Base-by-base conservation (phyloP, 2,888 invertebrate genomes). In the Hyposoter didymator region DNA sequence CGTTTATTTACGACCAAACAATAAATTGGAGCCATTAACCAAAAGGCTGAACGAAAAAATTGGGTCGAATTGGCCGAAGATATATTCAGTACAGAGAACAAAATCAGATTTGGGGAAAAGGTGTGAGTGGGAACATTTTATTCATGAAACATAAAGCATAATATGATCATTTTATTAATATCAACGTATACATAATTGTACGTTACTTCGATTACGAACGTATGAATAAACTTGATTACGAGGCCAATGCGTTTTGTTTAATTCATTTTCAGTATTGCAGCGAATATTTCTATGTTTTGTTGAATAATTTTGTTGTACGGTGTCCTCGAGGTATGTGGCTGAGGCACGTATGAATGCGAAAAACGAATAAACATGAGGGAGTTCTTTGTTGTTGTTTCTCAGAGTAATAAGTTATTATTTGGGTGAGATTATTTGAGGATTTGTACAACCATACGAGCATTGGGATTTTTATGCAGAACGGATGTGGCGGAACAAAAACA, bases 141-240 rank as follows among this genome's bases (percentile, higher is more conserved):
- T 87, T 86, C 49, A 47, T 80, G 55, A 75, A 85, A 78, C 67
- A 82, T 87, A 82, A 88, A 84, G 81, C 88, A 88, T 89, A 87
- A 89, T 87, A 87, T 88, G 86, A 87, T 90, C 83, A 88, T 88
- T 90, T 90, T 90, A 88, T 89, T 90, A 87, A 89, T 89, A 88
- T 88, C 89, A 89, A 89, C 84, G 87, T 89, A 89, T 88, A 87
- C 85, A 88, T 87, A 89, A 86, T 88, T 87, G 88, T 87, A 87
- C 84, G 83, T 88, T 88, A 89, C 80, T 84, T 89, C 87, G 87
- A 88, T 89, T 88, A 87, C 85, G 87, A 87, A 89, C 87, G 88
- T 86, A 84, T 88, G 87, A 89, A 89, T 89, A 87, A 90, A 89
- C 88, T 85, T 87, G 81, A 84, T 87, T 87, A 88, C 78, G 86